Percentiles rank a stretch among this genome's conserved stretches.
Conservation (phyloP, 2,113 vertebrate species). For the Bubo blakistoni region DNA sequence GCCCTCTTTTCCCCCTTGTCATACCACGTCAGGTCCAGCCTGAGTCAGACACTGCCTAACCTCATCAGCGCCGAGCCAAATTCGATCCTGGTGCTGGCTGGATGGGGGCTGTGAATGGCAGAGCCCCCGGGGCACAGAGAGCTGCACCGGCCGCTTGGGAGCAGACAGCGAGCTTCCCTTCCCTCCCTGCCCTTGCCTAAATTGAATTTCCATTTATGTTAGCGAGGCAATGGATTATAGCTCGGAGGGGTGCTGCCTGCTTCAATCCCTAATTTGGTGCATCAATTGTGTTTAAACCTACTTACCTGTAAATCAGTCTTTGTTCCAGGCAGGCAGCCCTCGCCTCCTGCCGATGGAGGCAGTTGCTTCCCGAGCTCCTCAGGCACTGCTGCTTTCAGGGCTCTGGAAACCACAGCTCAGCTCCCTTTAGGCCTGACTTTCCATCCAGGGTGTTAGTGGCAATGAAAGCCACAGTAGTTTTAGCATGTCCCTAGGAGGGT, state of each 20-base stretch:
- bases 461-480: fast-evolving
- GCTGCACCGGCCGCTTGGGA: background rate
- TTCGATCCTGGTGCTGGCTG: constrained; percentile 52
- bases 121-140: constrained; percentile 43
- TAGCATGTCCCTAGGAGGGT: background rate
- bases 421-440: background rate
- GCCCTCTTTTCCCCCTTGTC: background rate
- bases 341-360: background rate
- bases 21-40: background rate
- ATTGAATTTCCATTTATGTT: constrained; percentile 69
- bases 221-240: constrained; percentile 23
- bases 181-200: background rate
- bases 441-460: fast-evolving
- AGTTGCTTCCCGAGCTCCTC: background rate
- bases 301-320: background rate
- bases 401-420: background rate
- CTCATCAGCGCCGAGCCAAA: constrained; percentile 55
- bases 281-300: background rate
- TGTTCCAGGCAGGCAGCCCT: background rate
- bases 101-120: constrained; percentile 50
- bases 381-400: background rate
- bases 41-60: constrained; percentile 23
- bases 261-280: background rate
- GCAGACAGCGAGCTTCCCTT: constrained; percentile 27
- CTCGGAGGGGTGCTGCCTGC: constrained; percentile 37